phyloP scores from a whole-genome alignment of 1,140 invertebrate genomes.

The Tetraneura akinire region DNA sequence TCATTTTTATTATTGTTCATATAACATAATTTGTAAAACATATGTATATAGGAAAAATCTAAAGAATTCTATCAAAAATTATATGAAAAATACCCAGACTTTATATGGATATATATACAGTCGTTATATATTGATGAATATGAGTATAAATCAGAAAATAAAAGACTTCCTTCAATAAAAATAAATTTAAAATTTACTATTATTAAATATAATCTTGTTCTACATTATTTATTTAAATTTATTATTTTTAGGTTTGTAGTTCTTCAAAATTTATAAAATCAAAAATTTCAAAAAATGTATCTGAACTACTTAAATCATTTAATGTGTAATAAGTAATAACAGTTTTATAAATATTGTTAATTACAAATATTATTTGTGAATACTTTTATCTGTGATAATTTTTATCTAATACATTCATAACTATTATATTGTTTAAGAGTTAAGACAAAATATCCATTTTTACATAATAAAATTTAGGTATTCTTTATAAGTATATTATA shows the following conservation, averaged over 20 bases:
- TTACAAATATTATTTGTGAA: not conserved
- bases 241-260: slow-evolving; percentile 26
- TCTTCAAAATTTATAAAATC: not conserved
- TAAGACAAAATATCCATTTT: too few species aligned
- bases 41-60: not conserved
- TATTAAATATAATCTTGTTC: not conserved
- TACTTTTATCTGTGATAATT: not conserved
- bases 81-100: not conserved
- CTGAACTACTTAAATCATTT: slow-evolving; percentile 3
- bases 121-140: slow-evolving; percentile 28
- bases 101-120: slow-evolving; percentile 42
- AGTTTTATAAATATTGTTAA: too few species aligned
- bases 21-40: not conserved
- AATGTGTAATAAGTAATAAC: not conserved
- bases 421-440: not conserved
- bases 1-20: not conserved
- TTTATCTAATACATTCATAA: not conserved
- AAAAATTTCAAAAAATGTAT: slow-evolving; percentile 29
- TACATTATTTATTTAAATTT: not conserved
- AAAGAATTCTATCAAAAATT: slow-evolving; percentile 37
- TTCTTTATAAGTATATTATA: not conserved
- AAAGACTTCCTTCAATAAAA: slow-evolving; percentile 12
- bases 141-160: slow-evolving; percentile 11
- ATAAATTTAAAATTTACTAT: not conserved
- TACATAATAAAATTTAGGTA: not conserved